phyloP scores from a whole-genome alignment of 1,140 invertebrate genomes.

The Yoshiicerus persimilis region DNA sequence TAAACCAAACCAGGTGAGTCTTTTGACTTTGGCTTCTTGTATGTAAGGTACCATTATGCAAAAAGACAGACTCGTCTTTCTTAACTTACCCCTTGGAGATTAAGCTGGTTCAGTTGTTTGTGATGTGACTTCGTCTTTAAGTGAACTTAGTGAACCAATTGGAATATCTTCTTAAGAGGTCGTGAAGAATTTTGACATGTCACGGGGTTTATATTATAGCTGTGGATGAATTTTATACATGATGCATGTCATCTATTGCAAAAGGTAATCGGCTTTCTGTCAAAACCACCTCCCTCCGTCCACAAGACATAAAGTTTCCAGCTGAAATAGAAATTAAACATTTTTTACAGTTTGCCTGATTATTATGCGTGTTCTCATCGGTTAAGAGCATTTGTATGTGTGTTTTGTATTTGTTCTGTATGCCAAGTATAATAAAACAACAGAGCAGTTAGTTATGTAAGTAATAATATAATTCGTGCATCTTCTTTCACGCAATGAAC shows the following conservation, averaged over 20 bases:
- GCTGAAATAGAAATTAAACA: slow-evolving; percentile 18
- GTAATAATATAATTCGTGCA: background rate
- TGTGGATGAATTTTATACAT: background rate
- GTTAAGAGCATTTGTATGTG: background rate
- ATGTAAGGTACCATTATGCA: background rate
- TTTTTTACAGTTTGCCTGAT: background rate
- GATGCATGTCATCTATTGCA: background rate
- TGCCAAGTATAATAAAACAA: background rate
- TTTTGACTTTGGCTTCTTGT: background rate
- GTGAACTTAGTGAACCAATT: background rate
- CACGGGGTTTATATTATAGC: background rate
- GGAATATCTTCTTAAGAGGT: background rate
- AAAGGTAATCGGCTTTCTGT: slow-evolving; percentile 18
- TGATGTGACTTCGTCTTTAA: background rate
- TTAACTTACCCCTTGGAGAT: background rate
- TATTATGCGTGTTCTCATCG: background rate
- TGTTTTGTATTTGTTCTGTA: background rate
- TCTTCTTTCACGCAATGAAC: background rate
- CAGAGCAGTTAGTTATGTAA: background rate
- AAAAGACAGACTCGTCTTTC: background rate
- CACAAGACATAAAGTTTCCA: slow-evolving; percentile 16
- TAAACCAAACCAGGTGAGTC: background rate
- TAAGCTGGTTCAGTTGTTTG: background rate
- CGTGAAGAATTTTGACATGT: background rate
- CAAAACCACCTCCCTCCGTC: background rate